phyloP scores from a whole-genome alignment of 2,113 vertebrate genomes.

The Proterorhinus semilunaris region DNA sequence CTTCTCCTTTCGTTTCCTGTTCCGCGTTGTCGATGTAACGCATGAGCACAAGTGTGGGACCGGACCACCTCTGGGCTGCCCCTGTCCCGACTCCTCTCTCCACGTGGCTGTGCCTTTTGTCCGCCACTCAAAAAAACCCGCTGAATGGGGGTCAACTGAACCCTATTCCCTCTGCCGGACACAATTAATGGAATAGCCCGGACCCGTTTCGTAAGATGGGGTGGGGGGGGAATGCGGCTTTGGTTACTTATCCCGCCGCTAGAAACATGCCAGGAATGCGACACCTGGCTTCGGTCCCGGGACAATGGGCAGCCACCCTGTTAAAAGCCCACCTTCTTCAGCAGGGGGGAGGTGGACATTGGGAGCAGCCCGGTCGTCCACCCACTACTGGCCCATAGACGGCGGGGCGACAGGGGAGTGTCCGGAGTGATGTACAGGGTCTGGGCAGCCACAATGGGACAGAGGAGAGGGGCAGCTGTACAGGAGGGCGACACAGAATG shows the following conservation, averaged over 20 bases:
- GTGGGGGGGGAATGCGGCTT: constrained; percentile 54
- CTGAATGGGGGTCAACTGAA: constrained; percentile 79
- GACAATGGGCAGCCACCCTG: constrained; percentile 60
- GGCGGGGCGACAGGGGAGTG: constrained; percentile 47
- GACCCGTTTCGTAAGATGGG: constrained; percentile 34
- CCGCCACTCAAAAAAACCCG: constrained; percentile 69
- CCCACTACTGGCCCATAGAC: constrained; percentile 33
- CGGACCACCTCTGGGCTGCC: constrained; percentile 68
- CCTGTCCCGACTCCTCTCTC: constrained; percentile 76
- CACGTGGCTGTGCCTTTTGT: constrained; percentile 79
- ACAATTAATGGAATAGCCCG: constrained; percentile 72
- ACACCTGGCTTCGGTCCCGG: constrained; percentile 65
- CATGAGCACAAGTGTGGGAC: constrained; percentile 57
- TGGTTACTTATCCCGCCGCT: constrained; percentile 72
- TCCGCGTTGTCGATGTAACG: constrained; percentile 64
- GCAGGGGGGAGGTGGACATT: constrained; percentile 35
- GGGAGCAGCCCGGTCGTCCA: constrained; percentile 37
- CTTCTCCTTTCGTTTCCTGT: constrained; percentile 31
- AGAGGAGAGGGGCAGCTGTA: constrained; percentile 41
- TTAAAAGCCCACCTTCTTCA: constrained; percentile 46
- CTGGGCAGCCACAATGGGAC: constrained; percentile 42
- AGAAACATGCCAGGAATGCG: constrained; percentile 71
- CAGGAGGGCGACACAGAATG: constrained; percentile 34
- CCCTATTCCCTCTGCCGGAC: constrained; percentile 76
- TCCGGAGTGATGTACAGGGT: constrained; percentile 38